Percentiles rank a stretch among this genome's conserved stretches.
Conservation (phyloP, 2,113 vertebrate species). For the Merops nubicus region DNA sequence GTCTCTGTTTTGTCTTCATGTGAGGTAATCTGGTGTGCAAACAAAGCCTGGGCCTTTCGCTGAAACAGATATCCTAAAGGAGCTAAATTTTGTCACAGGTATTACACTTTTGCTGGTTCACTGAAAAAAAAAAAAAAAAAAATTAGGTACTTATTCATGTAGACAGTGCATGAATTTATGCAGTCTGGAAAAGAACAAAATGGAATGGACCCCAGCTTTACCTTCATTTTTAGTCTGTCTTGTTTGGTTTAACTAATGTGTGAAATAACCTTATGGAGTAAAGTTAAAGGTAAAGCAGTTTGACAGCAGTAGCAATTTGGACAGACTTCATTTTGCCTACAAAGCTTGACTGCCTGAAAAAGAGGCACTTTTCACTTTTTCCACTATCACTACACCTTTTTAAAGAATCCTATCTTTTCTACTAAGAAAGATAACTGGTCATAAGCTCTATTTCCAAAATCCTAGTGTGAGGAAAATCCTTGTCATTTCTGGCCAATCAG, state of each 20-base stretch:
- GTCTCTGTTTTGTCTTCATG: neutral
- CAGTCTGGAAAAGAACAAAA: neutral
- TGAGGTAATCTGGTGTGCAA: neutral
- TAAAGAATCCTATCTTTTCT: accelerated
- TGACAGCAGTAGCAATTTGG: accelerated
- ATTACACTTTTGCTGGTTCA: neutral
- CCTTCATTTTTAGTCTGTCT: neutral
- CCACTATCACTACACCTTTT: accelerated
- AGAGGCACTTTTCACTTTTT: neutral
- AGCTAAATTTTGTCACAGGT: neutral
- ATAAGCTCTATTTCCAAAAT: neutral
- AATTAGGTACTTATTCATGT: neutral
- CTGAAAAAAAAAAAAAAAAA: neutral
- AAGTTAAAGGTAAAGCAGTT: neutral
- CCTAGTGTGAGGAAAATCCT: neutral
- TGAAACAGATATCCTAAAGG: neutral
- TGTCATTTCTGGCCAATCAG: neutral
- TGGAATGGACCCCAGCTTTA: neutral
- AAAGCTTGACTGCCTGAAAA: neutral
- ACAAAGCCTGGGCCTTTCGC: too few species aligned
- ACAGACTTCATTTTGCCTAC: neutral
- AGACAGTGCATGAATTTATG: neutral
- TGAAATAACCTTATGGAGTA: neutral
- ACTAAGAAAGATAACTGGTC: neutral
- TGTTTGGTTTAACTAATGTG: neutral